Conservation (phyloP, 2,113 vertebrate genomes). For the Amphiprion percula region DNA sequence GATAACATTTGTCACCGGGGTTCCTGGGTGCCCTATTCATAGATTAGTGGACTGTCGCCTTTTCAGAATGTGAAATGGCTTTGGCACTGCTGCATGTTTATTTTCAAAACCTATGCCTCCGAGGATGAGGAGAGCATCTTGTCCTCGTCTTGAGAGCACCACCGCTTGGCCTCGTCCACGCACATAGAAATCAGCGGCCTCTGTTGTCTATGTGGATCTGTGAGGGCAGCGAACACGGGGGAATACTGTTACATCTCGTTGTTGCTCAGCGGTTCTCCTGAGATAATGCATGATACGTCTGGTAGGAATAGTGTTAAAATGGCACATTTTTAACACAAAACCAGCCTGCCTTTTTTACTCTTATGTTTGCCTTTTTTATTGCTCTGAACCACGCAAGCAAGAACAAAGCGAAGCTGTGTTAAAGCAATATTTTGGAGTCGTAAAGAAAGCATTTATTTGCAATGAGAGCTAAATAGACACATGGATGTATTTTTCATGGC, state of each 20-base stretch:
- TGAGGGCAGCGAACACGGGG: slow-evolving; percentile 34
- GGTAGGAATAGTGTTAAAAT: neutral
- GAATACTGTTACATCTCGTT: slow-evolving; percentile 43
- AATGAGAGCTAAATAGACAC: no score
- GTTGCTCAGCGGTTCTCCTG: slow-evolving; percentile 39
- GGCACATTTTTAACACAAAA: neutral
- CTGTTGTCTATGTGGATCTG: slow-evolving; percentile 70
- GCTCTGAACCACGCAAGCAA: neutral
- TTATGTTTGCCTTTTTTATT: neutral
- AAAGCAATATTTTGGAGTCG: no score
- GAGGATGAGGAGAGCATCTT: slow-evolving; percentile 79
- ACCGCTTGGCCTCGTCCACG: slow-evolving; percentile 54
- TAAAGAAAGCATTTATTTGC: no score
- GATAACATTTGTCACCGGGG: slow-evolving; percentile 88
- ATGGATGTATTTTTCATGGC: no score
- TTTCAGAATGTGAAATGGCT: slow-evolving; percentile 86
- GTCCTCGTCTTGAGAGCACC: slow-evolving; percentile 76
- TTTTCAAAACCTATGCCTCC: slow-evolving; percentile 78
- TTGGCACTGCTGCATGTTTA: slow-evolving; percentile 86
- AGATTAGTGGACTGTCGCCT: slow-evolving; percentile 87
- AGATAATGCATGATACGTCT: slow-evolving; percentile 52
- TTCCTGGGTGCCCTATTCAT: slow-evolving; percentile 85
- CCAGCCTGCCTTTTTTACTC: neutral
- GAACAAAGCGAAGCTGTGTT: no score
- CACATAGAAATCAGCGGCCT: slow-evolving; percentile 54